Conservation (phyloP, 2,888 invertebrate genomes). For the Drosophila crucigera region DNA sequence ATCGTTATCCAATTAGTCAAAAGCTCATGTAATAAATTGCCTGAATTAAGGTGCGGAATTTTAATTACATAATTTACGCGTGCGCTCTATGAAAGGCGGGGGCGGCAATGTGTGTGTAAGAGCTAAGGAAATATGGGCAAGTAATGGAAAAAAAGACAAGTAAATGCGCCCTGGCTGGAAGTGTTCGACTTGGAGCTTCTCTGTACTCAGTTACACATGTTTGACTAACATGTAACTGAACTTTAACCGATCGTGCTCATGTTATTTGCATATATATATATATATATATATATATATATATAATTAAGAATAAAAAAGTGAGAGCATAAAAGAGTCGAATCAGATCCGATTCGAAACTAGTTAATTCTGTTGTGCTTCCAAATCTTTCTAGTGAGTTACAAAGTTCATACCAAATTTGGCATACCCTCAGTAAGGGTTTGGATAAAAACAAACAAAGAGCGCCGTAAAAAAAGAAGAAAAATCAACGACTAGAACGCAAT, state of each 20-base stretch:
- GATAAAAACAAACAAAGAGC: conserved; percentile 30
- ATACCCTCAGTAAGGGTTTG: conserved; percentile 6
- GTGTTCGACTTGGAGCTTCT: conserved; percentile 5
- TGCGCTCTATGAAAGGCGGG: conserved; percentile 50
- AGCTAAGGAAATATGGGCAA: conserved; percentile 37
- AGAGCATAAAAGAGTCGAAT: neutral
- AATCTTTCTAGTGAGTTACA: neutral
- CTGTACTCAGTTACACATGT: neutral
- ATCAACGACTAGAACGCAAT: conserved; percentile 44
- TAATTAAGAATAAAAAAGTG: neutral
- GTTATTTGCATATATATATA: neutral
- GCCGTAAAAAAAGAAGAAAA: conserved; percentile 27
- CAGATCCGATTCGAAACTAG: neutral
- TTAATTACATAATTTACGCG: conserved; percentile 84
- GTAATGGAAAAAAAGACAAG: conserved; percentile 37
- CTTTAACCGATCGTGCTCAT: neutral
- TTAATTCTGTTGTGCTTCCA: neutral
- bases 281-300: neutral
- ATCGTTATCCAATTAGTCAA: conserved; percentile 81
- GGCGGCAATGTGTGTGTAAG: conserved; percentile 8
- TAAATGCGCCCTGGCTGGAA: neutral
- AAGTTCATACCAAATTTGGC: accelerated
- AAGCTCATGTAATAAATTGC: conserved; percentile 83
- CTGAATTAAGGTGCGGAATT: conserved; percentile 84
- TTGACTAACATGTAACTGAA: neutral